These are phyloP conservation scores for Bujurquina vittata DNA, from an alignment of 2,113 vertebrate genomes.

Conservation along the genomic window DNA sequence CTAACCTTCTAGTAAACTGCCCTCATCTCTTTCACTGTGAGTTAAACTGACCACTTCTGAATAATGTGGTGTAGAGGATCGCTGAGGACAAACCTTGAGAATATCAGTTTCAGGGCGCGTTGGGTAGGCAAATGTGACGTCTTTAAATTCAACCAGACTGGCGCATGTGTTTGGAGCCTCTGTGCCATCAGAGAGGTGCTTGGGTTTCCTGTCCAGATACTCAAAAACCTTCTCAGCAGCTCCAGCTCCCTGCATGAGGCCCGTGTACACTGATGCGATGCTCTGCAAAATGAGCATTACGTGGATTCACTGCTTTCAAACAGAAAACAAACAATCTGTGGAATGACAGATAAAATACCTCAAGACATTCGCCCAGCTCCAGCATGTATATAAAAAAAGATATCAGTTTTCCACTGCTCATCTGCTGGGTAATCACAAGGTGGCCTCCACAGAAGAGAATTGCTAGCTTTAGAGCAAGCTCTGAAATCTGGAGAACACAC, in stretches of 20 bases:
- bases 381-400: slow-evolving; percentile 95
- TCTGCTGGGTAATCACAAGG: slow-evolving; percentile 89
- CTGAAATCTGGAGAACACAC: slow-evolving; percentile 83
- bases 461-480: slow-evolving; percentile 90
- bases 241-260: slow-evolving; percentile 96
- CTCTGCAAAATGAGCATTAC: slow-evolving; percentile 75
- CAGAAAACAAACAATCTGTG: neutral
- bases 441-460: slow-evolving; percentile 94
- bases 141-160: slow-evolving; percentile 91
- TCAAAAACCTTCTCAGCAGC: slow-evolving; percentile 97
- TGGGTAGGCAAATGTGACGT: slow-evolving; percentile 91
- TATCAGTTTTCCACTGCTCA: slow-evolving; percentile 89
- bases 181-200: slow-evolving; percentile 81
- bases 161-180: slow-evolving; percentile 85
- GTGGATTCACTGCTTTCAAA: neutral
- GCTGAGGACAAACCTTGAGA: slow-evolving; percentile 84
- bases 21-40: neutral
- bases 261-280: slow-evolving; percentile 92
- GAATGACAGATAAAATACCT: slow-evolving; percentile 75
- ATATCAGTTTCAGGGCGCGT: slow-evolving; percentile 87
- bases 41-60: neutral
- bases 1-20: neutral
- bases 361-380: slow-evolving; percentile 90
- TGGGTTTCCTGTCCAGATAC: slow-evolving; percentile 90
- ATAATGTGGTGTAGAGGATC: neutral